Base-by-base conservation (phyloP, 2,113 vertebrate genomes). In the Lanius ludovicianus region DNA sequence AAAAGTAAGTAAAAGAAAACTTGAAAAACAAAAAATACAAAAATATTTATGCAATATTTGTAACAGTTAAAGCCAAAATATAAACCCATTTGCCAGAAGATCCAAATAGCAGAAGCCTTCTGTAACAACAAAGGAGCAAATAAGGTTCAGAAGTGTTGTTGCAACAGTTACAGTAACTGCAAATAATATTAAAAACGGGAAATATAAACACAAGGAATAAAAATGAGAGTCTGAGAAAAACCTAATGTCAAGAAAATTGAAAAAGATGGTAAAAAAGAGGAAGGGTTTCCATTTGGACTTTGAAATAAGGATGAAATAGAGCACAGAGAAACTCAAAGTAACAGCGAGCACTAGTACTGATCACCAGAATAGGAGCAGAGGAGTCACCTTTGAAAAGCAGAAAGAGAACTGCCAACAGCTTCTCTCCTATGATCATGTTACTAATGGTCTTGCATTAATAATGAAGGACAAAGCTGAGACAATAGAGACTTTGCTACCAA, bases 161-260 rank as follows among this genome's bases (percentile, higher is more conserved):
- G 49, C 21, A 87, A 41, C 27, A 73, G 23, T 73, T 21, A 57
- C 2, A 31, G 7, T 33, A 50, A 68, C 5, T 35, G 13, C 27
- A 78, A 73, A 39, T n/a, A 81, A 41, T 97, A 97, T 90, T 97
- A 94, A 97, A 98, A 97, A 73, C 89, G 98, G 16, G 8, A 92
- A 95, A 70, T 30, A 74, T 5, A 21, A 62, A 57, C 11, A 39
- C 15, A 35, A 6, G 7, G 20, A 86, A 69, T 33, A 83, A 88
- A 86, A n/a, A 74, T 11, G 11, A 24, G 18, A 71, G 75, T 13
- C 23, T 53, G 50, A 62, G 31, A 85, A 84, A 83, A 15, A 44
- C 5, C 4, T 28, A 75, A 65, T 42, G 21, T 4, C 37, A 41
- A 42, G 8, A 78, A 93, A 83, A 79, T 30, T 69, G 11, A 19